A percentile compares a stretch with the other conserved stretches of the same genome.
These are phyloP conservation scores for Danio choprae DNA, from an alignment of 2,797 vertebrate species.

Conservation along the genomic window DNA sequence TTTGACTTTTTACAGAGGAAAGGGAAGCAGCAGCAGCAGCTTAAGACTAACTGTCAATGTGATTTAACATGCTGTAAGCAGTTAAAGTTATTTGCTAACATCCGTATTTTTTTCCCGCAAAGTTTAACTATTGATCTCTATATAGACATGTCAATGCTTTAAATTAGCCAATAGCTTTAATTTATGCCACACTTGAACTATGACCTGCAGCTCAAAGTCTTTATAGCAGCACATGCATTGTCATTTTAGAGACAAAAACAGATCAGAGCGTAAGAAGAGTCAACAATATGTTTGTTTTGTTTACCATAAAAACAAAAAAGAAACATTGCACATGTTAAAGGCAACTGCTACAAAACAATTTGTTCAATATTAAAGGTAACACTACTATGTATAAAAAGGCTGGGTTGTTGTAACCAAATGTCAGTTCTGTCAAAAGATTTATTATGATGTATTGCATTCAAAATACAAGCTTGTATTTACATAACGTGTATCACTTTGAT, in stretches of 20 bases:
- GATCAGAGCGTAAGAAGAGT: neutral
- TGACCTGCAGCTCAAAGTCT: neutral
- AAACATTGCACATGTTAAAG: neutral
- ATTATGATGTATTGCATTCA: too few relatives aligned
- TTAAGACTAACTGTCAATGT: neutral
- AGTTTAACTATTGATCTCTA: neutral
- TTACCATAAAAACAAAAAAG: neutral
- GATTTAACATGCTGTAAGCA: conserved; percentile 32
- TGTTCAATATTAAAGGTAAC: neutral
- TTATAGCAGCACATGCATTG: neutral
- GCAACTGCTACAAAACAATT: neutral
- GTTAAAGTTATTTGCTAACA: neutral
- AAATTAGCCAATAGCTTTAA: neutral
- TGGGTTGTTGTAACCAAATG: too few relatives aligned
- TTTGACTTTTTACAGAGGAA: conserved; percentile 43
- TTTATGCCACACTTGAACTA: neutral
- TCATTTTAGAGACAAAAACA: neutral
- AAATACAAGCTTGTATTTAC: too few relatives aligned
- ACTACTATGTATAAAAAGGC: neutral
- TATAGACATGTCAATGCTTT: neutral
- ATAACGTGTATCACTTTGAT: conserved; percentile 12
- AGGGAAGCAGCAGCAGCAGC: conserved; percentile 37
- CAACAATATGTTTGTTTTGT: neutral
- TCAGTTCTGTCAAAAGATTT: neutral
- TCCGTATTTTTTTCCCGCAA: neutral